phyloP scores from a whole-genome alignment of 2,888 invertebrate genomes.

The Drosophila borborema region DNA sequence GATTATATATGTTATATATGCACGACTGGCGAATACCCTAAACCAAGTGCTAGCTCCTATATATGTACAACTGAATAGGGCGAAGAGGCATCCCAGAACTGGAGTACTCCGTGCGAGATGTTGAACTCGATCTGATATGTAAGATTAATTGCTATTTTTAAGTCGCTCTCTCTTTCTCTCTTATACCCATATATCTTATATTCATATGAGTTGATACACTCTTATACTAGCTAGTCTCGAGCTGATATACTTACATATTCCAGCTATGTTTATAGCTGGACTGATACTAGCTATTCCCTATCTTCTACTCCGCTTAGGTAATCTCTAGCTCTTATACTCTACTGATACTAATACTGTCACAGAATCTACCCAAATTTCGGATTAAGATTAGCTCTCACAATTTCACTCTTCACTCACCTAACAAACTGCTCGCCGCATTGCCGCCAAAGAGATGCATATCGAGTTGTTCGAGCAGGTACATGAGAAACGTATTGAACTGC shows the following conservation, averaged over 20 bases:
- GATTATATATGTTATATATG: background rate
- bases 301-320: no score
- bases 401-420: constrained; percentile 85
- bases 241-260: background rate
- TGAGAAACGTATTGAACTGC: constrained; percentile 97
- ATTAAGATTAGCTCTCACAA: background rate
- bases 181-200: background rate
- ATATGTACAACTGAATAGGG: background rate
- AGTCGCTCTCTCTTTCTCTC: background rate
- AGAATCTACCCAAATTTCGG: background rate
- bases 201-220: background rate
- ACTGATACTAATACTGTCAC: background rate
- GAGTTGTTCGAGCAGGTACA: constrained; percentile 98
- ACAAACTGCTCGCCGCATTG: constrained; percentile 93
- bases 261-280: background rate
- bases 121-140: background rate
- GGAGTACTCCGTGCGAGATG: background rate
- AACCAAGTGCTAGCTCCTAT: background rate
- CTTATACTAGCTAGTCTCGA: background rate
- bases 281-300: background rate
- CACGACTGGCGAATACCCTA: background rate
- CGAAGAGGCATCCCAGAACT: background rate
- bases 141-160: background rate
- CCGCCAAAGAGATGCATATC: constrained; percentile 96
- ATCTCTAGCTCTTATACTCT: no score